Percentiles rank a stretch among this genome's conserved stretches.
Conservation (phyloP, 1,140 invertebrate species). For the Centruroides vittatus region DNA sequence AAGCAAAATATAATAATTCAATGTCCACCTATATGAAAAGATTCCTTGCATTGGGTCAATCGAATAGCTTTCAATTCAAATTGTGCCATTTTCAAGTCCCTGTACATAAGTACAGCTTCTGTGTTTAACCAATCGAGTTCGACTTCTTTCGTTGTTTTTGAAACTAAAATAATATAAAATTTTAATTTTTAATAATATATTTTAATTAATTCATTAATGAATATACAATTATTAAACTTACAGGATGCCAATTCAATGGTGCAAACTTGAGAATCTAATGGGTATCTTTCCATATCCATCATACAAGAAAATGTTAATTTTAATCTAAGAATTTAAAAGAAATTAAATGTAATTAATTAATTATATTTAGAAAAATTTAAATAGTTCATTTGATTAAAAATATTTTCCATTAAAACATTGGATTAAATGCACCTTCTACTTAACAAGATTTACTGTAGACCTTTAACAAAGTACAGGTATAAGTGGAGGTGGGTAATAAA, state of each 20-base stretch:
- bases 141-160: slow-evolving; percentile 38
- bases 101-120: slow-evolving; percentile 53
- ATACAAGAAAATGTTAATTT: slow-evolving; percentile 20
- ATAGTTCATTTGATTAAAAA: background rate
- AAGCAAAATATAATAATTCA: too few relatives aligned
- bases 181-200: background rate
- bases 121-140: slow-evolving; percentile 55
- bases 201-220: background rate
- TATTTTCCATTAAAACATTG: background rate
- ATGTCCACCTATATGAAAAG: slow-evolving; percentile 34
- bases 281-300: slow-evolving; percentile 21
- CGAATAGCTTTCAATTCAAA: slow-evolving; percentile 33
- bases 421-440: background rate
- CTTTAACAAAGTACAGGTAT: too few relatives aligned
- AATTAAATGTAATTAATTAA: background rate
- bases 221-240: slow-evolving; percentile 15
- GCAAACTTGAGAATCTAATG: slow-evolving; percentile 20
- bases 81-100: slow-evolving; percentile 62
- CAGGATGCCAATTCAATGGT: slow-evolving; percentile 18
- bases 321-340: slow-evolving; percentile 18
- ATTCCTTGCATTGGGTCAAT: slow-evolving; percentile 35
- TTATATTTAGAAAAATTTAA: background rate
- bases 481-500: too few relatives aligned
- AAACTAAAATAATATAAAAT: slow-evolving; percentile 13
- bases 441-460: too few relatives aligned